A percentile compares a stretch with the other conserved stretches of the same genome.
phyloP scores from a whole-genome alignment of 1,140 invertebrate species.

The Neotoxoptera formosana region DNA sequence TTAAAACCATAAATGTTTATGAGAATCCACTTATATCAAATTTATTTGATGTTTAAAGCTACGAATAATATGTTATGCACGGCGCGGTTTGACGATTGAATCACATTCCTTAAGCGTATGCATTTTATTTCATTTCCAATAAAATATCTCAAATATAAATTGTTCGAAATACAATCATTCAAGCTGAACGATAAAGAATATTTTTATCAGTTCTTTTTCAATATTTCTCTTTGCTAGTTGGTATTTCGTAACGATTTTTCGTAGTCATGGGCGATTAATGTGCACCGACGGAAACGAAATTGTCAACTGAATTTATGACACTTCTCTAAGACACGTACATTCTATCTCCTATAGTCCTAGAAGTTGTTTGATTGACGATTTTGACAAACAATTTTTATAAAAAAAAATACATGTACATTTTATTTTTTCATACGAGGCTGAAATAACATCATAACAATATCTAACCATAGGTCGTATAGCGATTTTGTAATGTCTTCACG shows the following conservation, averaged over 20 bases:
- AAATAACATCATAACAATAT: background rate
- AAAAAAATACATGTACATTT: background rate
- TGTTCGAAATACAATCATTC: background rate
- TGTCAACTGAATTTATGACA: conserved; percentile 25
- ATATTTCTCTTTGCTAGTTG: background rate
- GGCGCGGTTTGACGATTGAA: no score
- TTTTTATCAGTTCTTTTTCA: background rate
- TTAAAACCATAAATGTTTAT: background rate
- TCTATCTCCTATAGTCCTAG: background rate
- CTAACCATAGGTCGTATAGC: background rate
- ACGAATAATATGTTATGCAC: background rate
- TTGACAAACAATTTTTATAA: background rate
- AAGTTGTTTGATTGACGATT: background rate
- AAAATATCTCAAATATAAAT: background rate
- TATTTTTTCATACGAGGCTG: background rate
- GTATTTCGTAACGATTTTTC: conserved; percentile 30
- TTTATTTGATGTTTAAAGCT: background rate
- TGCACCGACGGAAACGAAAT: conserved; percentile 11
- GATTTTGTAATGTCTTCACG: background rate
- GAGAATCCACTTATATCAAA: background rate
- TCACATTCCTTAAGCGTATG: background rate
- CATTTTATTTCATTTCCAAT: background rate
- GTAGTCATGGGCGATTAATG: background rate
- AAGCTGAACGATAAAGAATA: background rate
- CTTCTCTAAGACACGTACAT: background rate